Percentiles rank a stretch among this genome's conserved stretches.
These are phyloP conservation scores for Poeciliopsis presidionis DNA, from an alignment of 2,797 vertebrate genomes.

Conservation along the genomic window DNA sequence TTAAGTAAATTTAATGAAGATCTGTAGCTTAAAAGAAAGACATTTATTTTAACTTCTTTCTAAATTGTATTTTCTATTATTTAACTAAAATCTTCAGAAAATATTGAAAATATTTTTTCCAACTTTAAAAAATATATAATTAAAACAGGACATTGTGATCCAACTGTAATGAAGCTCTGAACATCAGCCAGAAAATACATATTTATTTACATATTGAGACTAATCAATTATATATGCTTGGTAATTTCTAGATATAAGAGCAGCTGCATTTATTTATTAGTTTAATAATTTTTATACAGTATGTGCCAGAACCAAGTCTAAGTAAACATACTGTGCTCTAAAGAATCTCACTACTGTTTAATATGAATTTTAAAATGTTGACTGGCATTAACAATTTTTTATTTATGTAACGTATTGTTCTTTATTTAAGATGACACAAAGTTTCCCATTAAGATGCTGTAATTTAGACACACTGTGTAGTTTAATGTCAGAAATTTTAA, in stretches of 20 bases:
- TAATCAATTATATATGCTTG: not conserved
- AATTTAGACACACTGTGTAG: not conserved
- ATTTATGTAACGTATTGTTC: not conserved
- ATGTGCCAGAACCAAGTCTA: too few species aligned
- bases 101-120: too few species aligned
- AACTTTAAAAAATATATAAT: not conserved
- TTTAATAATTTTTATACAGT: not conserved
- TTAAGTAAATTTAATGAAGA: not conserved
- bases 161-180: too few species aligned
- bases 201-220: not conserved
- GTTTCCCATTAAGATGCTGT: not conserved
- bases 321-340: too few species aligned
- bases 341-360: not conserved
- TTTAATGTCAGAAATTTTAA: not conserved
- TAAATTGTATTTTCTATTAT: too few species aligned
- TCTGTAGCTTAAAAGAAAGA: not conserved
- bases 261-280: not conserved
- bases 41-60: not conserved
- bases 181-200: not conserved
- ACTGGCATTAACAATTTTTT: not conserved
- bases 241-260: not conserved
- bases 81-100: too few species aligned
- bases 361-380: not conserved
- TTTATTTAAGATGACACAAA: not conserved
- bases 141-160: too few species aligned